A percentile compares a stretch with the other conserved stretches of the same genome.
phyloP scores from a whole-genome alignment of 2,888 invertebrate genomes.

The Stenoptilia bipunctidactyla region DNA sequence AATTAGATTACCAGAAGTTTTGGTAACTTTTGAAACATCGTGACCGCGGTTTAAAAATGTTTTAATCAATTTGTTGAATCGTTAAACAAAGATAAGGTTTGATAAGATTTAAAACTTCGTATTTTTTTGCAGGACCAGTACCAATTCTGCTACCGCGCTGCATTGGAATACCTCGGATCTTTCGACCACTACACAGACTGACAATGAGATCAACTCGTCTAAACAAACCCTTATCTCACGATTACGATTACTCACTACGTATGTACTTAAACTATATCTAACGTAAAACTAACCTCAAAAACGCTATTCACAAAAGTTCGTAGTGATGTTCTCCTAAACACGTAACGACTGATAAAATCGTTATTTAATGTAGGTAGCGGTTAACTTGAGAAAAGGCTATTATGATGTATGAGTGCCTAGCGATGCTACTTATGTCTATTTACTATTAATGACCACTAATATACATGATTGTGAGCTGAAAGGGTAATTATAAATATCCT shows the following conservation, averaged over 20 bases:
- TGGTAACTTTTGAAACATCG: too few relatives aligned
- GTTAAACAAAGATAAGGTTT: not conserved
- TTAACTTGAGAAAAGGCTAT: slow-evolving; percentile 41
- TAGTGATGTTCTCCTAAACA: slow-evolving; percentile 27
- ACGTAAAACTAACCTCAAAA: slow-evolving; percentile 8
- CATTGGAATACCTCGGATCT: slow-evolving; percentile 97
- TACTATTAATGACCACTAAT: slow-evolving; percentile 52
- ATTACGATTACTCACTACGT: slow-evolving; percentile 17
- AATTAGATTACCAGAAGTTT: too few relatives aligned
- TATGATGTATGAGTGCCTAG: slow-evolving; percentile 64
- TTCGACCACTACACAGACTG: slow-evolving; percentile 96
- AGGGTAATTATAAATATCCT: slow-evolving; percentile 55
- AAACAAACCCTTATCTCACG: slow-evolving; percentile 26
- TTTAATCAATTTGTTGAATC: too few relatives aligned
- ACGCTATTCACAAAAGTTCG: slow-evolving; percentile 23
- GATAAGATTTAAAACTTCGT: not conserved
- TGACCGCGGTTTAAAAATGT: too few relatives aligned
- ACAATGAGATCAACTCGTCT: slow-evolving; percentile 68
- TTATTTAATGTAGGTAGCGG: slow-evolving; percentile 24
- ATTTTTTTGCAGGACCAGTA: slow-evolving; percentile 88
- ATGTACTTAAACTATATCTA: slow-evolving; percentile 33
- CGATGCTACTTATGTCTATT: slow-evolving; percentile 62
- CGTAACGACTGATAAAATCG: slow-evolving; percentile 37
- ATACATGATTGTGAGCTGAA: slow-evolving; percentile 64
- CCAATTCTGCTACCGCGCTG: slow-evolving; percentile 99